These are phyloP conservation scores for Echeneis naucrates DNA, from an alignment of 2,797 vertebrate genomes.

Conservation along the genomic window DNA sequence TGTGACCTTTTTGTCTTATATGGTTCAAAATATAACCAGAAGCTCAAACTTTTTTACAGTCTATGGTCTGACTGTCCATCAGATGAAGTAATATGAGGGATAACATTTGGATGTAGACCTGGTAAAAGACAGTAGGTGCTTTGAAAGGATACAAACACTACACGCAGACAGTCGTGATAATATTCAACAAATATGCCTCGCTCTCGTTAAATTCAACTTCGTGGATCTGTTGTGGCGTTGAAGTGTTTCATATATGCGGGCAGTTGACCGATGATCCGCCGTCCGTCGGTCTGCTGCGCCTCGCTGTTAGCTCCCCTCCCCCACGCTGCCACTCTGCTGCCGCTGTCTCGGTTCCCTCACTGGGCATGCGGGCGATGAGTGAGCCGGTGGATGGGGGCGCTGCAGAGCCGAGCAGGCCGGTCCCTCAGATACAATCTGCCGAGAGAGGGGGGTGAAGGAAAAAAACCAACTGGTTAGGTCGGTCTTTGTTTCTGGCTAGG, in stretches of 20 bases:
- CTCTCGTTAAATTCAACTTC: fast-evolving
- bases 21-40: too few species aligned
- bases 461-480: constrained; percentile 79
- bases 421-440: constrained; percentile 70
- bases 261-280: neutral
- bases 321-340: constrained; percentile 56
- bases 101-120: neutral
- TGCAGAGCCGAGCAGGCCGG: constrained; percentile 61
- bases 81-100: too few species aligned
- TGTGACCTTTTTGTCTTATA: too few species aligned
- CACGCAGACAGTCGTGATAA: neutral
- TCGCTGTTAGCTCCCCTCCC: constrained; percentile 64
- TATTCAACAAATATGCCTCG: fast-evolving
- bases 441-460: constrained; percentile 64
- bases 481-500: constrained; percentile 87
- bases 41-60: too few species aligned
- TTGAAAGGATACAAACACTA: neutral
- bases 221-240: neutral
- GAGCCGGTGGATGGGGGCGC: constrained; percentile 75
- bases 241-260: neutral
- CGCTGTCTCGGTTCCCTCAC: constrained; percentile 27
- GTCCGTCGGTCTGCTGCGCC: neutral
- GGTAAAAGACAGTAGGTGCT: neutral
- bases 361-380: constrained; percentile 62
- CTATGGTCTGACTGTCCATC: too few species aligned